Evolutionary conservation across 2,888 invertebrate genomes (phyloP).

Genomic region (Danaus chrysippus): DNA sequence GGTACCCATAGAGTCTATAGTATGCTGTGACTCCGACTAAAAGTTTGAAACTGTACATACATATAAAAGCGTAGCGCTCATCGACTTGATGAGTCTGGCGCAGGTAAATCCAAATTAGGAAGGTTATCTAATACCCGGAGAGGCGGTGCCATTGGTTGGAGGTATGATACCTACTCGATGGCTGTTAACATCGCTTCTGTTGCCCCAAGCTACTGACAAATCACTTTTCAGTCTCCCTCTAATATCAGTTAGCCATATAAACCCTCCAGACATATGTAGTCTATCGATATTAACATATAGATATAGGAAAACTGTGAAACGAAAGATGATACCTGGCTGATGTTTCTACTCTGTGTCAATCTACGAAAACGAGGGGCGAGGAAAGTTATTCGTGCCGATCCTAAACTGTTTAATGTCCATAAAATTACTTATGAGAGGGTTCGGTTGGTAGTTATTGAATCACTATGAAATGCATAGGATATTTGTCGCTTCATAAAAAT

Average conservation of each 20-base stretch:
- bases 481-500: conserved; percentile 51
- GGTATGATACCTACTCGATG: conserved; percentile 62
- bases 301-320: no score
- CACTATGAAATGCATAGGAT: conserved; percentile 67
- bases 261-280: conserved; percentile 22
- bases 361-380: conserved; percentile 42
- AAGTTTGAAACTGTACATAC: no score
- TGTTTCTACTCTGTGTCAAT: conserved; percentile 29
- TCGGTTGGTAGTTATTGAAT: conserved; percentile 50
- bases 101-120: conserved; percentile 25
- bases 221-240: conserved; percentile 57
- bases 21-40: background rate
- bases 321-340: background rate
- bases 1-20: background rate
- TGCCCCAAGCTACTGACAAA: conserved; percentile 63
- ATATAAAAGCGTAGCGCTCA: no score
- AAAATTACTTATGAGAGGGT: conserved; percentile 58
- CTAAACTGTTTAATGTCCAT: conserved; percentile 49
- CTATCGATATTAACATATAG: conserved; percentile 20
- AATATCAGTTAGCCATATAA: conserved; percentile 20
- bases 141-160: conserved; percentile 65
- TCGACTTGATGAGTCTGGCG: conserved; percentile 23
- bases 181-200: conserved; percentile 69
- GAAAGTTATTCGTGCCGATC: conserved; percentile 47
- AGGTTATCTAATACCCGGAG: conserved; percentile 49